A percentile compares a stretch with the other conserved stretches of the same genome.
Evolutionary conservation across 1,140 invertebrate species (phyloP).

Genomic region (Proctacanthus coquilletti): DNA sequence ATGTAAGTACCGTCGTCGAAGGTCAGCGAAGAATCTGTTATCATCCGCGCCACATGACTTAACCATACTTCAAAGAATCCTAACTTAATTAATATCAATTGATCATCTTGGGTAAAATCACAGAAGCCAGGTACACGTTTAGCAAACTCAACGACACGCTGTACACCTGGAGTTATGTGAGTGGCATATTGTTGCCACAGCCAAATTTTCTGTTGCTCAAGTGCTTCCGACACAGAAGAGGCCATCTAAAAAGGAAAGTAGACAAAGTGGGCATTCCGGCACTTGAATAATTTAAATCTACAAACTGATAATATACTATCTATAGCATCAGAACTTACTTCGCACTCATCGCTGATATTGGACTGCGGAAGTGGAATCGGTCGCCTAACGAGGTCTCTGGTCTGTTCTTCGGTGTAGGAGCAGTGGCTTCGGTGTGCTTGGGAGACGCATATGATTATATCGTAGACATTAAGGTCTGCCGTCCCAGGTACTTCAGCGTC

Average conservation of each 20-base stretch:
- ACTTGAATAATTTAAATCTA: too few relatives aligned
- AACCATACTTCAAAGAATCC: conserved; percentile 97
- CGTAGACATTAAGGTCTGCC: conserved; percentile 53
- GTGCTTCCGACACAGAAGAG: conserved; percentile 47
- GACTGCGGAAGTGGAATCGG: conserved; percentile 30
- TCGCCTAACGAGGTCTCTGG: conserved; percentile 45
- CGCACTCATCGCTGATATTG: conserved; percentile 22
- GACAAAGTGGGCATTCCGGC: too few relatives aligned
- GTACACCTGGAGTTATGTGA: conserved; percentile 70
- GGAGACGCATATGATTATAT: conserved; percentile 73
- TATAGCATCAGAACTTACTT: conserved; percentile 3
- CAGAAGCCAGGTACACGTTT: conserved; percentile 83
- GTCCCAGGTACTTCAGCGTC: conserved; percentile 31
- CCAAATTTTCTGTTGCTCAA: conserved; percentile 52
- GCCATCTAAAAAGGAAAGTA: conserved; percentile 33
- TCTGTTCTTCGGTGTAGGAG: conserved; percentile 78
- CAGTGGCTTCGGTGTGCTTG: conserved; percentile 83
- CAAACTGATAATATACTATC: too few relatives aligned
- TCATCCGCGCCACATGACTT: conserved; percentile 67
- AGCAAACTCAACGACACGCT: conserved; percentile 85
- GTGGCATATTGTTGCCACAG: conserved; percentile 64
- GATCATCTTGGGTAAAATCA: conserved; percentile 78
- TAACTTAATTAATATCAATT: conserved; percentile 85
- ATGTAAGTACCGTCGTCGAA: conserved; percentile 85
- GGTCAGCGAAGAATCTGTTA: conserved; percentile 66